A percentile compares a stretch with the other conserved stretches of the same genome.
phyloP scores from a whole-genome alignment of 2,888 invertebrate species.

The Pecten maximus region DNA sequence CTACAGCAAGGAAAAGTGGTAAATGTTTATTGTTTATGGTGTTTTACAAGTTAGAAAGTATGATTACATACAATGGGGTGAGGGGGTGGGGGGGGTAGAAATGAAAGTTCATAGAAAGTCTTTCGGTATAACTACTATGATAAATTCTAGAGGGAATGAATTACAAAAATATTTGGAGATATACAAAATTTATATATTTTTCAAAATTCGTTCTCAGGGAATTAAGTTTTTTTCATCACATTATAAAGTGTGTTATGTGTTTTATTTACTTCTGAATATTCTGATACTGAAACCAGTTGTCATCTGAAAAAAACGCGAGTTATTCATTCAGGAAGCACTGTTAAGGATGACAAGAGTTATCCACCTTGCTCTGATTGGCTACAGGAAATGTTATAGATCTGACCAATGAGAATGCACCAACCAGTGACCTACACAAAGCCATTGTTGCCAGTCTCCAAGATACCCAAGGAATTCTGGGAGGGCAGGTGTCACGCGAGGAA shows the following conservation, averaged over 20 bases:
- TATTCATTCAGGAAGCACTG: not conserved
- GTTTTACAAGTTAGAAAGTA: not conserved
- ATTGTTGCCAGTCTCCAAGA: slow-evolving; percentile 82
- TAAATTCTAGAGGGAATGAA: no score
- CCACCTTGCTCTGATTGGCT: slow-evolving; percentile 8
- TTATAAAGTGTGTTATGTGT: no score
- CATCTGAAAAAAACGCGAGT: not conserved
- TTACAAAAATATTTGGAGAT: no score
- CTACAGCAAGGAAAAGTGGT: slow-evolving; percentile 60
- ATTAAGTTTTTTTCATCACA: no score
- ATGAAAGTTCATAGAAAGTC: no score
- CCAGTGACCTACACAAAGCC: slow-evolving; percentile 82
- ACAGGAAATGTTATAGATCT: slow-evolving; percentile 71
- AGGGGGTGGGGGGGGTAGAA: no score
- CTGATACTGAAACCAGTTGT: not conserved
- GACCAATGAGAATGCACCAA: slow-evolving; percentile 71
- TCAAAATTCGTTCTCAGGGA: no score
- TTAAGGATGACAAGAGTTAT: not conserved
- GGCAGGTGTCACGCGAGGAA: slow-evolving; percentile 82
- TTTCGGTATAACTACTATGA: no score
- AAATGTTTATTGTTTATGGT: slow-evolving; percentile 64
- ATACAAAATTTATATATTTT: no score
- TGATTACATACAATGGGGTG: not conserved
- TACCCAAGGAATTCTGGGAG: slow-evolving; percentile 79
- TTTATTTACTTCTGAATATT: no score